Percentiles rank a stretch among this genome's conserved stretches.
These are phyloP conservation scores for Polyodon spathula DNA, from an alignment of 2,113 vertebrate genomes.

Conservation along the genomic window DNA sequence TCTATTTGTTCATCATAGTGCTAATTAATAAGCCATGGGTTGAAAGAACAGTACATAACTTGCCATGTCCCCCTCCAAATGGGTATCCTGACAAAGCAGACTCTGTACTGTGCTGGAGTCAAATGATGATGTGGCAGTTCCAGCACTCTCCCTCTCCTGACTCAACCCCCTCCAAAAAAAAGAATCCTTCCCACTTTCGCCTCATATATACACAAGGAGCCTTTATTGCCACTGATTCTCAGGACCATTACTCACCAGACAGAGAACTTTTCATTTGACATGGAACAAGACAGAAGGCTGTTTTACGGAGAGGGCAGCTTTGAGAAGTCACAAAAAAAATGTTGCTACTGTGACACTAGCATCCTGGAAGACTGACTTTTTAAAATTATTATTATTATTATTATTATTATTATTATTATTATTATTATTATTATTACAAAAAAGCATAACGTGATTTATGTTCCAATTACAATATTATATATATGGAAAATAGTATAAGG, in stretches of 20 bases:
- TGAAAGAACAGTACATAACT: constrained; percentile 6
- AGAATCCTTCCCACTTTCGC: constrained; percentile 14
- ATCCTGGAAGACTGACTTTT: no score
- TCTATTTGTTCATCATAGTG: neutral
- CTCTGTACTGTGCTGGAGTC: constrained; percentile 51
- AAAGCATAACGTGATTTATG: no score
- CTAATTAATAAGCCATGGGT: neutral
- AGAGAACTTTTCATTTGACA: neutral
- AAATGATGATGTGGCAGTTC: constrained; percentile 49
- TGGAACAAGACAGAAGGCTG: no score
- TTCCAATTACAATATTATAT: no score
- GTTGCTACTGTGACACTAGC: no score
- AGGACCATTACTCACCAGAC: constrained; percentile 2
- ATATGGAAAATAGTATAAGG: no score
- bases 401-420: no score
- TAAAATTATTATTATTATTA: no score
- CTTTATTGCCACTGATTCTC: neutral
- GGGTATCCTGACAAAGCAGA: constrained; percentile 43
- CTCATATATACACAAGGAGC: constrained; percentile 7
- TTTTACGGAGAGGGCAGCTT: no score
- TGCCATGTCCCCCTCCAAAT: constrained; percentile 22
- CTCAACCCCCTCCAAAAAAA: neutral
- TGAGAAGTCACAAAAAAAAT: no score
- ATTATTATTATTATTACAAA: no score
- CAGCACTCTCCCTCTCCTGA: constrained; percentile 23